Conservation (phyloP, 2,113 vertebrate species). For the Onychostoma macrolepis region DNA sequence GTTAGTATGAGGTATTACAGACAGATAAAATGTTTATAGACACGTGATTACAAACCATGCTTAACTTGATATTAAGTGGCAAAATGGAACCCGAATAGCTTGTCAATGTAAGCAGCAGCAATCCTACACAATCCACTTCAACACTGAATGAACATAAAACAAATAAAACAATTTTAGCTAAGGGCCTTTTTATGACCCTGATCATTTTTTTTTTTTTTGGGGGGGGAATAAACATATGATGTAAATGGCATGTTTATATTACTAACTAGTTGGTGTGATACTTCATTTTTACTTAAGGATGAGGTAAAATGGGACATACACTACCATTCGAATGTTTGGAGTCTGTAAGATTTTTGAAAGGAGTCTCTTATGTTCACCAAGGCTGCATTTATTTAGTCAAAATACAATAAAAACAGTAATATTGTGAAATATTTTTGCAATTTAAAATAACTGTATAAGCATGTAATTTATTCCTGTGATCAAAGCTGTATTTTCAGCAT, state of each 20-base stretch:
- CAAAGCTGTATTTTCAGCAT: neutral
- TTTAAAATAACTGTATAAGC: neutral
- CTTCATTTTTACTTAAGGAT: conserved; percentile 38
- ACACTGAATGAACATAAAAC: conserved; percentile 50
- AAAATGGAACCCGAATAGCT: conserved; percentile 54
- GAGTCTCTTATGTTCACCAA: neutral
- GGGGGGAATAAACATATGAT: neutral
- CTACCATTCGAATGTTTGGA: neutral
- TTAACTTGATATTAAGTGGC: conserved; percentile 57
- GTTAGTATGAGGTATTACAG: conserved; percentile 61
- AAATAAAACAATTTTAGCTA: conserved; percentile 45
- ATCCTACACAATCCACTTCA: conserved; percentile 57
- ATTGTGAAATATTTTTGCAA: neutral
- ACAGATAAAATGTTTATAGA: conserved; percentile 54
- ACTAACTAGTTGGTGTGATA: neutral
- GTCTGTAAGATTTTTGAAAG: neutral
- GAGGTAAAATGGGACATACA: conserved; percentile 44
- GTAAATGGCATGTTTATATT: conserved; percentile 25
- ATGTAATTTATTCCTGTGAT: no score
- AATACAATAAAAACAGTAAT: neutral
- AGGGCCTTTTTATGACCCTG: conserved; percentile 38
- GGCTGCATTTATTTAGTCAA: neutral
- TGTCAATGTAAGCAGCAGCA: conserved; percentile 65
- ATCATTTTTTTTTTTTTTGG: neutral
- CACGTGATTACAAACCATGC: conserved; percentile 53